Evolutionary conservation across 1,140 invertebrate genomes (phyloP), one percentile per base, ranked within the genome.

Genomic region (Drosophila novamexicana): DNA sequence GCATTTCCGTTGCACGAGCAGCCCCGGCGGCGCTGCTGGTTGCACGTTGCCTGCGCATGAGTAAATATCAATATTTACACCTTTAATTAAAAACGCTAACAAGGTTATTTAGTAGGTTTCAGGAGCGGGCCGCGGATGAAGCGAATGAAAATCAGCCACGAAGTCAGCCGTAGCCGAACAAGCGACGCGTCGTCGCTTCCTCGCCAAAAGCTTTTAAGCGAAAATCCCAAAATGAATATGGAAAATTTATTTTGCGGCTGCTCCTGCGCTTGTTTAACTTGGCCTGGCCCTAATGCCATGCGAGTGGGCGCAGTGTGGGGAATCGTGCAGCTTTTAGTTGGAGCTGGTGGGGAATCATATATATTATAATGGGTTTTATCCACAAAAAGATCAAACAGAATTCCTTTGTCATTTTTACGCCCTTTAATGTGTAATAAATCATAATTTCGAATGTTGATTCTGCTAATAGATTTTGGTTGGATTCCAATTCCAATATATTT

Each of bases 61-160:
- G 82, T 88, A 89, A 89, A 88, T 91, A 84, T 91, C 88, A 89
- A 91, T 91, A 91, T 88, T 91, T 91, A 88, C 88, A 91, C 82
- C 88, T 91, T 91, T 91, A 91, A 91, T 91, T 91, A 91, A 91
- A 91, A 91, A 83, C 88, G 78, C 88, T 91, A 91, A 91, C 88
- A 91, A 81, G 83, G 88, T 91, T 91, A 91, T 91, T 91, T 88
- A 91, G 80, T 83, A 52, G 59, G 65, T 71, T 75, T 45, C 56
- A 64, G 12, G 9, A 16, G 18, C 29, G 29, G 40, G 22, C 4
- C 0, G 22, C 22, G 22, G 18, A 12, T 49, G 47, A 49, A 29
- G 16, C 12, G 16, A 18, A 54, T 22, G 79, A 47, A 81, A 81
- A 80, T 80, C 73, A 77, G 79, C 63, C 79, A 66, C 83, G 68